Evolutionary conservation across 1,140 invertebrate species (phyloP).

Genomic region (Thaumatotibia leucotreta): DNA sequence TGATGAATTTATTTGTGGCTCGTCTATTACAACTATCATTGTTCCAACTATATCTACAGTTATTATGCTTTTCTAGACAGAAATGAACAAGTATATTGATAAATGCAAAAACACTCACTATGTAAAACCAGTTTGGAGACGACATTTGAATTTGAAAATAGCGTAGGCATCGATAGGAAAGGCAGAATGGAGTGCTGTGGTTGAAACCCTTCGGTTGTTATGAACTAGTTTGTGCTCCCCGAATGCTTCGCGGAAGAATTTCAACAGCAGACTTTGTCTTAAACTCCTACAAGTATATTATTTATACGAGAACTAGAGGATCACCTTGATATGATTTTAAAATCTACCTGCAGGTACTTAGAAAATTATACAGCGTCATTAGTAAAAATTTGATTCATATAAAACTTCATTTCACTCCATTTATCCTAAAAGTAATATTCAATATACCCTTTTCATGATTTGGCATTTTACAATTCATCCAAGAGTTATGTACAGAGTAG

Average conservation of each 20-base stretch:
- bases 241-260: constrained; percentile 12
- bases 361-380: constrained; percentile 60
- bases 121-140: constrained; percentile 16
- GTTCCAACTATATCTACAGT: constrained; percentile 28
- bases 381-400: constrained; percentile 66
- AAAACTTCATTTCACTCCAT: constrained; percentile 62
- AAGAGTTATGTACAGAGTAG: constrained; percentile 27
- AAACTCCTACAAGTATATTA: constrained; percentile 33
- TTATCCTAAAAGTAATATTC: constrained; percentile 68
- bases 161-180: constrained; percentile 18
- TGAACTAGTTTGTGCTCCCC: constrained; percentile 34
- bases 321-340: constrained; percentile 65
- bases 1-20: not conserved
- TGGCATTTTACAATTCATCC: constrained; percentile 58
- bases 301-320: constrained; percentile 51
- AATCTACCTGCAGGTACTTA: constrained; percentile 63
- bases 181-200: constrained; percentile 21
- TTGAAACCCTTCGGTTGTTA: constrained; percentile 15
- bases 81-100: constrained; percentile 23
- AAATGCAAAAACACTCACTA: constrained; percentile 45
- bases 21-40: constrained; percentile 17
- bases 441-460: constrained; percentile 71
- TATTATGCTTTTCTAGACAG: constrained; percentile 33
- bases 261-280: constrained; percentile 28
- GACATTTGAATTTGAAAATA: constrained; percentile 2